These are phyloP conservation scores for Ginglymostoma cirratum DNA, from an alignment of 2,113 vertebrate species.

Conservation along the genomic window DNA sequence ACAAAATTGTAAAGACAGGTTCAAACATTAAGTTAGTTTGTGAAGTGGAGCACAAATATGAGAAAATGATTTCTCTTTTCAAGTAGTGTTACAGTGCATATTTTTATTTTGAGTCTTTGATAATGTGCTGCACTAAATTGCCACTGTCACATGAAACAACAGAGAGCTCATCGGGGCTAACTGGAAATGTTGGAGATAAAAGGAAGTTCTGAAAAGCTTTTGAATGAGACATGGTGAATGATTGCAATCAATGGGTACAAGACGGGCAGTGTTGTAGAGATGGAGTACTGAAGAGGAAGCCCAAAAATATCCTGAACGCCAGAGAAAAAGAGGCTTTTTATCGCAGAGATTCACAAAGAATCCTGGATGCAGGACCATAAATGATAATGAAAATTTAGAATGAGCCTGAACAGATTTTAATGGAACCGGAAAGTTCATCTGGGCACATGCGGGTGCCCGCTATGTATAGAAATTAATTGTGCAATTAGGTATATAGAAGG, in stretches of 20 bases:
- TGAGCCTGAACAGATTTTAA: background rate
- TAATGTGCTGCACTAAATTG: background rate
- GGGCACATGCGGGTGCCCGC: too few species aligned
- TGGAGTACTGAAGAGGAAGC: background rate
- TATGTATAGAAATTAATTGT: too few species aligned
- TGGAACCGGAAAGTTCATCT: background rate
- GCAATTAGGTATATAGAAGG: too few species aligned
- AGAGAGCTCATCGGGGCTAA: too few species aligned
- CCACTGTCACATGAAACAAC: background rate
- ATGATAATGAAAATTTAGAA: background rate
- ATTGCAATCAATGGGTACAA: background rate
- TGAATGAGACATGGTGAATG: background rate
- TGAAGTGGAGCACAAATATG: background rate
- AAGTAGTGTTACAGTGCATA: background rate
- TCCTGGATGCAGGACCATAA: background rate
- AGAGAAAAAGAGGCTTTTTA: background rate
- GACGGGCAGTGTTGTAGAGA: background rate
- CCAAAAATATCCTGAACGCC: background rate
- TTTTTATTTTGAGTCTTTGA: background rate
- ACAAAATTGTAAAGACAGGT: background rate
- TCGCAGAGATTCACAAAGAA: background rate
- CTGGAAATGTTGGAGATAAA: background rate
- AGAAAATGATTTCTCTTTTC: background rate
- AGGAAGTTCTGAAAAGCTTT: background rate
- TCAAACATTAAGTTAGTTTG: background rate